Evolutionary conservation across 2,888 invertebrate genomes (phyloP).

Genomic region (Pediacus dermestoides): DNA sequence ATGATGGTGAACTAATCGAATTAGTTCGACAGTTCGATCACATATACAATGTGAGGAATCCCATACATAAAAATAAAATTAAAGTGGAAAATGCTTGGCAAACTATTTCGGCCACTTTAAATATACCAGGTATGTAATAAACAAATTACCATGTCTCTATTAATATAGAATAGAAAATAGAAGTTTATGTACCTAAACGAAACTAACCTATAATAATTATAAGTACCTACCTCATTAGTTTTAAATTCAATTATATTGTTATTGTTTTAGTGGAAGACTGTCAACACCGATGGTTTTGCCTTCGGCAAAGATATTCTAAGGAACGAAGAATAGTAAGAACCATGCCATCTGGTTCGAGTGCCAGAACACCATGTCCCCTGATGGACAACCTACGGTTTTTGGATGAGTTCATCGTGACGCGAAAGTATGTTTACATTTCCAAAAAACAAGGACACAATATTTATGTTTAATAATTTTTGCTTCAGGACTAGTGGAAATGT

Average conservation of each 20-base stretch:
- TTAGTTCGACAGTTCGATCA: neutral
- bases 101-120: neutral
- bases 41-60: neutral
- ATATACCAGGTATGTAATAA: neutral
- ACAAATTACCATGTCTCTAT: too few species aligned
- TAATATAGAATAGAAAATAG: too few species aligned
- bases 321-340: neutral
- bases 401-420: neutral
- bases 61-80: neutral
- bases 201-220: too few species aligned
- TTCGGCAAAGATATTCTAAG: neutral
- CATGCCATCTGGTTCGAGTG: neutral
- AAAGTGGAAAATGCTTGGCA: neutral
- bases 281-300: neutral
- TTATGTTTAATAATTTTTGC: neutral
- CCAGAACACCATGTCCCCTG: neutral
- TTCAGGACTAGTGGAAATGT: neutral
- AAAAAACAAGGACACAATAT: neutral
- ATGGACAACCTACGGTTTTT: neutral
- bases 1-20: neutral
- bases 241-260: too few species aligned
- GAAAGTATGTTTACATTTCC: neutral
- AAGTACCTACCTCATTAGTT: too few species aligned
- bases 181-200: too few species aligned
- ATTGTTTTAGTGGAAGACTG: too few species aligned